Evolutionary conservation across 2,888 invertebrate genomes (phyloP).

Genomic region (Erpobdella octoculata): DNA sequence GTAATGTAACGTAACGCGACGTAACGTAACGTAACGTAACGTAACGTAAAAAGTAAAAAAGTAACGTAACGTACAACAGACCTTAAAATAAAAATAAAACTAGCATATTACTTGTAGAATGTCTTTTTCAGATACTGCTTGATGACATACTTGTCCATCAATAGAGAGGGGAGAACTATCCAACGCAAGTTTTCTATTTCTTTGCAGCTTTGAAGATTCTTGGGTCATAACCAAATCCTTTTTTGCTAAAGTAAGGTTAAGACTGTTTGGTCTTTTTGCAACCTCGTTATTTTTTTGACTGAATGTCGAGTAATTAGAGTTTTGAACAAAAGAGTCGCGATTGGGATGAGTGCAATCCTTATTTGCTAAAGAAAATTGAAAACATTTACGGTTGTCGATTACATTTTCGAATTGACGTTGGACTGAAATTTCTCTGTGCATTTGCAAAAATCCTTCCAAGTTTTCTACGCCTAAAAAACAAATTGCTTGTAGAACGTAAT

Average conservation of each 20-base stretch:
- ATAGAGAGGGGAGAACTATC: too few relatives aligned
- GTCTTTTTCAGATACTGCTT: conserved; percentile 7
- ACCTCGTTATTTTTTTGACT: background rate
- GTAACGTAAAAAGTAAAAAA: too few relatives aligned
- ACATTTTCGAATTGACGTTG: background rate
- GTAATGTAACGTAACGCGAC: too few relatives aligned
- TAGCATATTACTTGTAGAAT: conserved; percentile 23
- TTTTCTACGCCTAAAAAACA: conserved; percentile 20
- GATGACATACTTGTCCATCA: background rate
- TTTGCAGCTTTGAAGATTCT: background rate
- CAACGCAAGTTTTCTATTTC: too few relatives aligned
- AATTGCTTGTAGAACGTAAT: conserved; percentile 23
- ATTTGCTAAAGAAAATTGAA: too few relatives aligned
- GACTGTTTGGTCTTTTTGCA: background rate
- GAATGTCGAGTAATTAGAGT: too few relatives aligned
- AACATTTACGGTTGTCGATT: too few relatives aligned
- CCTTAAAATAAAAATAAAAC: background rate
- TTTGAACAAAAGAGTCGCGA: too few relatives aligned
- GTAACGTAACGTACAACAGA: background rate
- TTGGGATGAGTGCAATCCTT: too few relatives aligned
- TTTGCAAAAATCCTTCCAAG: background rate
- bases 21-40: too few relatives aligned
- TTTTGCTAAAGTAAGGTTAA: background rate
- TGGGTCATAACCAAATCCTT: background rate
- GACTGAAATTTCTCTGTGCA: background rate